Evolutionary conservation across 1,140 invertebrate species (phyloP).

Genomic region (Ostrea edulis): DNA sequence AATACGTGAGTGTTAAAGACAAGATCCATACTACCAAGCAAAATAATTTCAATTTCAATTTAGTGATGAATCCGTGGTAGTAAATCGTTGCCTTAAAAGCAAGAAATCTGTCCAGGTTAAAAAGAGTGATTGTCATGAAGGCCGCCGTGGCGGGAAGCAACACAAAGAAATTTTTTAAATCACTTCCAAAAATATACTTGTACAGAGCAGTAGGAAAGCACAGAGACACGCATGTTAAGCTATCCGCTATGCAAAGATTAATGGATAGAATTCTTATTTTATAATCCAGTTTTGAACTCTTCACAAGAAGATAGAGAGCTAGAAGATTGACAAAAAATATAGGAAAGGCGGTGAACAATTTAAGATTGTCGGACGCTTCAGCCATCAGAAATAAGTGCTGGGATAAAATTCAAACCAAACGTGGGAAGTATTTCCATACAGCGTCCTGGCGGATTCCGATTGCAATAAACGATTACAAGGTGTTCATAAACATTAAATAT

Average conservation of each 20-base stretch:
- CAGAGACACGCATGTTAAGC: background rate
- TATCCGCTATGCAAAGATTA: background rate
- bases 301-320: background rate
- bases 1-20: background rate
- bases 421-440: too few species aligned
- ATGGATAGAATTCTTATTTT: constrained; percentile 18
- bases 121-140: background rate
- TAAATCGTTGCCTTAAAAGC: background rate
- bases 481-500: background rate
- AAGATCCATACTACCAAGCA: background rate
- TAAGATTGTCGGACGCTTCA: background rate
- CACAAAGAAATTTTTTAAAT: background rate
- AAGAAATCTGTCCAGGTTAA: constrained; percentile 5
- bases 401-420: background rate
- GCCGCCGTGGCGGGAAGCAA: background rate
- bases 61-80: background rate
- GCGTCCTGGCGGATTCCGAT: too few species aligned
- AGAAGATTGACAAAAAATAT: background rate
- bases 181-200: background rate
- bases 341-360: background rate
- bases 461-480: background rate
- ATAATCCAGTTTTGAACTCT: background rate
- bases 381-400: background rate
- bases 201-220: background rate
- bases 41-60: background rate